Percentiles rank a stretch among this genome's conserved stretches.
These are phyloP conservation scores for Drosophila barbarae DNA, from an alignment of 2,888 invertebrate genomes.

Conservation along the genomic window DNA sequence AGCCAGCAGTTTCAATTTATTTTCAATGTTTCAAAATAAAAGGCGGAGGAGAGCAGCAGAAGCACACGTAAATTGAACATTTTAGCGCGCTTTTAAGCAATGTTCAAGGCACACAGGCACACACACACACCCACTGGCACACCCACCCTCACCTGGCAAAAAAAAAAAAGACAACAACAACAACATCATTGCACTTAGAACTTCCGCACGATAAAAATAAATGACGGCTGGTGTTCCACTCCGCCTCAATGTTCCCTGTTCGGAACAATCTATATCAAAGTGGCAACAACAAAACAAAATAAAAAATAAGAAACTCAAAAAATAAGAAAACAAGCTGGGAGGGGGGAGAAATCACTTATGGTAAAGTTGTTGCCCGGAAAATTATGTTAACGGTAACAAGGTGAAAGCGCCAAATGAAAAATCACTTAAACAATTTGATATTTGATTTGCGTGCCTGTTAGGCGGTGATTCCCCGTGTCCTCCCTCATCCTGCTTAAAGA, in stretches of 20 bases:
- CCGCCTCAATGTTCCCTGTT: slow-evolving; percentile 31
- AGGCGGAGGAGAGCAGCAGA: slow-evolving; percentile 22
- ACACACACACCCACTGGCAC: slow-evolving; percentile 3
- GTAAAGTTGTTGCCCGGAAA: slow-evolving; percentile 59
- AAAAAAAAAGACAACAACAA: slow-evolving; percentile 51
- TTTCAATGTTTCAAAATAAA: slow-evolving; percentile 63
- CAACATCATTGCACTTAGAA: slow-evolving; percentile 68
- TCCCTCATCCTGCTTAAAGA: slow-evolving; percentile 51
- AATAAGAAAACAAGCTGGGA: not conserved
- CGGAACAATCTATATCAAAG: slow-evolving; percentile 66
- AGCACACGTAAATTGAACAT: slow-evolving; percentile 73
- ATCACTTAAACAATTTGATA: slow-evolving; percentile 76
- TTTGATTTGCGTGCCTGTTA: slow-evolving; percentile 54
- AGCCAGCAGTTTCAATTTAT: slow-evolving; percentile 67
- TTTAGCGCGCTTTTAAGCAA: slow-evolving; percentile 75
- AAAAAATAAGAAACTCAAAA: slow-evolving; percentile 10
- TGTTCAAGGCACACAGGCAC: slow-evolving; percentile 39
- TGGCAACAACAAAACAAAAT: slow-evolving; percentile 33
- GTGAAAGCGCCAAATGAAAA: slow-evolving; percentile 75
- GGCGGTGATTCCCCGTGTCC: slow-evolving; percentile 4
- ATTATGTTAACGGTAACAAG: slow-evolving; percentile 76
- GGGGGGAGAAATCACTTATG: slow-evolving; percentile 63
- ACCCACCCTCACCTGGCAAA: slow-evolving; percentile 58
- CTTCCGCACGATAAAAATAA: slow-evolving; percentile 75
- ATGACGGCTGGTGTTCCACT: slow-evolving; percentile 58